Base-by-base conservation (phyloP, 2,797 vertebrate genomes). In the Hirundo rustica region DNA sequence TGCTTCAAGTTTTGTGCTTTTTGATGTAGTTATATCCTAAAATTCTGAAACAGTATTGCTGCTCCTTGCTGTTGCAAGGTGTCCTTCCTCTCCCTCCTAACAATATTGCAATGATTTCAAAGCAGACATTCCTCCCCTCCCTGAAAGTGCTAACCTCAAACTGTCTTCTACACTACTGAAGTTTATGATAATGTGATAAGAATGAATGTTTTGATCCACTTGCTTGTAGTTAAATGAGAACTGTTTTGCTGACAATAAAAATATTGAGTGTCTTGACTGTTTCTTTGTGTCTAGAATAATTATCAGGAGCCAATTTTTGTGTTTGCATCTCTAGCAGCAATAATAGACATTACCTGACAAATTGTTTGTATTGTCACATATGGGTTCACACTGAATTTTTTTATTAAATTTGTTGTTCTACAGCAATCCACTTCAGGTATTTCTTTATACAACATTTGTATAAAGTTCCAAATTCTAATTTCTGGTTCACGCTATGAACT, bases 171-270 rank as follows among this genome's bases (percentile, higher is more conserved):
- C 0, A 0, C 32, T 73, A 76, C 15, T 65, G 65, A 83, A 92
- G 32, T 86, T 93, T 45, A 57, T 91, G 68, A 38, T 87, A 77
- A 81, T 83, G 40, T 87, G 66, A 79, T 51, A 55, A 89, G 26
- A 92, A 90, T 88, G 15, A 88, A 73, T 78, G 26, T 85, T 83
- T 92, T 92, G 67, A 94, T 91, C 48, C 38, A 73, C 45, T 85
- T 93, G 22, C 74, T 78, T 91, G n/a, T 87, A 80, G 68, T 54
- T 60, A 88, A 89, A 87, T 62, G 42, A 87, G 23, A 88, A 53
- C 4, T 81, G 53, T 88, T 94, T 90, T 93, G 40, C 75, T 93
- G 65, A 85, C 62, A 96, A 95, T 96, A 96, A 97, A 96, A 77
- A 27, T 44, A 25, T n/a, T 32, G 13, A 74, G n/a, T 40, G 32